Base-by-base conservation (phyloP, 1,140 invertebrate species). In the Laupala kohalensis region DNA sequence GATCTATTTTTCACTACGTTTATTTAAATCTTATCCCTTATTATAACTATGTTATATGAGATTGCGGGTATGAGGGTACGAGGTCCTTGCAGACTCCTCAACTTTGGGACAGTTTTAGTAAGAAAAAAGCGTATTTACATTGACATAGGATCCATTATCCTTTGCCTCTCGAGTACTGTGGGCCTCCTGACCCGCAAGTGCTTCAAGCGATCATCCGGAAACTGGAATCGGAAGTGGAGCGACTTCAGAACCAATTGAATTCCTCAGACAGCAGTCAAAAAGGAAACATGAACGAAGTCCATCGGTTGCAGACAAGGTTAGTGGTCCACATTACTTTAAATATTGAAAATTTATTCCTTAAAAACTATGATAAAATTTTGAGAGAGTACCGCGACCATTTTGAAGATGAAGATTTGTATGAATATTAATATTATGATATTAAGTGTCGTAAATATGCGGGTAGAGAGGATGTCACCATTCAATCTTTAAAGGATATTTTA, bases 131-230 rank as follows among this genome's bases (percentile, higher is more conserved):
- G n/a, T n/a, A n/a, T n/a, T n/a, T n/a, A n/a, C n/a, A n/a, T 23
- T 25, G 2, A 24, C 23, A 70, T 71, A 83, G 82, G 75, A 83
- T 84, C 37, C 80, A 84, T 76, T 85, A 84, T 77, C 83, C 84
- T 53, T 75, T 84, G 69, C 80, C 83, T 13, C 65, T 85, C 73
- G 81, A 83, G 70, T 84, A 84, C 73, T 81, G 79, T 75, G 83
- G 82, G 65, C 78, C 79, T 67, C 83, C 84, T 12, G 81, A 84
- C 78, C 80, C 83, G 25, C 27, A 75, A 62, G 76, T 83, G 73
- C 75, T 84, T 24, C 83, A 84, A 79, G 76, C 78, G 5, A 84
- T 80, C 0, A 84, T 85, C 27, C 76, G 78, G 72, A 80, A 77
- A 76, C 75, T 84, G 5, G 80, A 83, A 74, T 73, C 76, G 5